These are phyloP conservation scores for Balaeniceps rex DNA, from an alignment of 2,113 vertebrate genomes.

Conservation along the genomic window DNA sequence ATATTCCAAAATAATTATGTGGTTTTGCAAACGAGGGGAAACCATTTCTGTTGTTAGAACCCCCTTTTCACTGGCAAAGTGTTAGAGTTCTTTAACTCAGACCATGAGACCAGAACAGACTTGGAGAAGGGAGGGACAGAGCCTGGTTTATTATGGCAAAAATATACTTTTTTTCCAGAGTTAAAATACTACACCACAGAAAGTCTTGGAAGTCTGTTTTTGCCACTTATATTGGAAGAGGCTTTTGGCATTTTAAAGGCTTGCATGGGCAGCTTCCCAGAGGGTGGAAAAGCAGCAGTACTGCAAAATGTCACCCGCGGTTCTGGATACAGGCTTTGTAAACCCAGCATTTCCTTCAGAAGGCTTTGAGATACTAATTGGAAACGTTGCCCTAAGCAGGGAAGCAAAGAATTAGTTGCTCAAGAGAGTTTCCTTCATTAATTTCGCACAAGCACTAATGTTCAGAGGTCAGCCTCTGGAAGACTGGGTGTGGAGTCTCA, in stretches of 20 bases:
- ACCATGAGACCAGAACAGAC: background rate
- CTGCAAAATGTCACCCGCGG: background rate
- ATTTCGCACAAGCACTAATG: background rate
- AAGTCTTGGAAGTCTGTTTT: background rate
- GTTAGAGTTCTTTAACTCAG: background rate
- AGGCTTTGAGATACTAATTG: background rate
- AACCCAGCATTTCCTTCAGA: accelerated
- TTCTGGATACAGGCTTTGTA: background rate
- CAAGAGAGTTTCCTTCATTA: background rate
- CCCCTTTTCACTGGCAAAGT: background rate
- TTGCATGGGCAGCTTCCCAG: background rate
- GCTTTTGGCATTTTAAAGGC: background rate
- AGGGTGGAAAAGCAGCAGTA: background rate
- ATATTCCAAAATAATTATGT: background rate
- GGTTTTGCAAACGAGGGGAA: background rate
- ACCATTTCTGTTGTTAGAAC: background rate
- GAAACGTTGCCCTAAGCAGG: background rate
- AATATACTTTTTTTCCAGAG: background rate
- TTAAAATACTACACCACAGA: background rate
- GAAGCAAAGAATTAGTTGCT: background rate
- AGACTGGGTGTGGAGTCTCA: background rate
- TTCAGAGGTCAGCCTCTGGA: background rate
- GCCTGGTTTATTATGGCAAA: background rate
- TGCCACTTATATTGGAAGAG: background rate
- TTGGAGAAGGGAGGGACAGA: background rate